A percentile compares a stretch with the other conserved stretches of the same genome.
Conservation (phyloP, 2,113 vertebrate genomes). For the Lagopus muta region DNA sequence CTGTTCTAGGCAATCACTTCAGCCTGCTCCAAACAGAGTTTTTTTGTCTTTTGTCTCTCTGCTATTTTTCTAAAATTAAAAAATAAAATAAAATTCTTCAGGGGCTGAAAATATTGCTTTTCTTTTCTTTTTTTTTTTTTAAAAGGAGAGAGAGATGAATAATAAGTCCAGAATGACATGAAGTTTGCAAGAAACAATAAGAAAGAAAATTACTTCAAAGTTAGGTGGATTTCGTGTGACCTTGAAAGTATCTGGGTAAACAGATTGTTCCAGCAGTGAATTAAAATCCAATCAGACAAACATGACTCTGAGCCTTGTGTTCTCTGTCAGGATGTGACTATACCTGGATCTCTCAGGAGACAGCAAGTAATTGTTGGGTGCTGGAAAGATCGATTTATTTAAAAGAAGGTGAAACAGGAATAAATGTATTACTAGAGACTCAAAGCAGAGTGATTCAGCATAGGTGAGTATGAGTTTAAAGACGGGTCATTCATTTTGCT, state of each 20-base stretch:
- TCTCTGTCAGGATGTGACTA: neutral
- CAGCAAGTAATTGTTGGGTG: neutral
- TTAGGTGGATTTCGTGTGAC: neutral
- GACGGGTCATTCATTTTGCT: neutral
- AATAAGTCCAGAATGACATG: neutral
- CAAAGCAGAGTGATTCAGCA: neutral
- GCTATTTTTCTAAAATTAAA: neutral
- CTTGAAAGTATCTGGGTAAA: conserved; percentile 21
- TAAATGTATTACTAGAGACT: neutral
- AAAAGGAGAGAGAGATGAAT: neutral
- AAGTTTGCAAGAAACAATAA: neutral
- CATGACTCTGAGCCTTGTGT: neutral
- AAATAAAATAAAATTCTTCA: neutral
- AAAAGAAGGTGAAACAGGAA: neutral
- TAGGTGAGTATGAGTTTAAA: neutral
- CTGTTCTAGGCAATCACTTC: neutral
- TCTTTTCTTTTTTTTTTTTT: neutral
- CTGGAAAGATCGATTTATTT: neutral
- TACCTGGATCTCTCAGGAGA: neutral
- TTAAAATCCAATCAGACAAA: conserved; percentile 32
- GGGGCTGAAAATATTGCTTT: neutral
- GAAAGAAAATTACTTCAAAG: neutral
- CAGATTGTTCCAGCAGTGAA: conserved; percentile 29
- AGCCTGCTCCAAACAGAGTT: neutral
- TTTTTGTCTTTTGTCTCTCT: neutral